These are phyloP conservation scores for Galerucella pusilla DNA, from an alignment of 2,888 invertebrate genomes.

Conservation along the genomic window DNA sequence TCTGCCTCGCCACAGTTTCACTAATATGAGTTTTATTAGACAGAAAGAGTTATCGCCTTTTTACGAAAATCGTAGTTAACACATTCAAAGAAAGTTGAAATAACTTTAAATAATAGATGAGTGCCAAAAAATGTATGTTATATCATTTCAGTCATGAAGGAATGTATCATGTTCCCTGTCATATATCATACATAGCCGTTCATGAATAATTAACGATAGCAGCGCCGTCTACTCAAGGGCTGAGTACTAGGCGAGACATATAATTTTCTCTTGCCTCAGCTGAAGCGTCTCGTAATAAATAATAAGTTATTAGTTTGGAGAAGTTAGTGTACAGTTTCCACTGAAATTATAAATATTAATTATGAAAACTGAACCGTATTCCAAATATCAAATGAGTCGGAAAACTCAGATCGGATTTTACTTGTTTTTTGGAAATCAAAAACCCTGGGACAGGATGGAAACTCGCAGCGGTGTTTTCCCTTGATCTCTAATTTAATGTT, in stretches of 20 bases:
- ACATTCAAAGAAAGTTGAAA: not conserved
- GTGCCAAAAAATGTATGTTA: not conserved
- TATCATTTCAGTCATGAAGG: not conserved
- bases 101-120: not conserved
- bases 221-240: not conserved
- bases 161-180: not conserved
- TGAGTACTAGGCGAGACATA: not conserved
- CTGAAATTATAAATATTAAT: not conserved
- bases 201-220: not conserved
- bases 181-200: not conserved
- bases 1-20: not conserved
- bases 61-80: not conserved
- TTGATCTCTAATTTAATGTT: not conserved
- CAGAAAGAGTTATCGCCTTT: constrained; percentile 9
- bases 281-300: not conserved
- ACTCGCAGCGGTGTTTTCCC: not conserved
- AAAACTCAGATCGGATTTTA: no score
- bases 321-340: not conserved
- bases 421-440: no score
- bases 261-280: constrained; percentile 4
- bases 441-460: not conserved
- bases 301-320: not conserved
- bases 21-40: constrained; percentile 13
- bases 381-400: no score
- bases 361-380: not conserved